Evolutionary conservation across 2,888 invertebrate genomes (phyloP), one percentile per base, ranked within the genome.

Genomic region (Seira sanloemensis): DNA sequence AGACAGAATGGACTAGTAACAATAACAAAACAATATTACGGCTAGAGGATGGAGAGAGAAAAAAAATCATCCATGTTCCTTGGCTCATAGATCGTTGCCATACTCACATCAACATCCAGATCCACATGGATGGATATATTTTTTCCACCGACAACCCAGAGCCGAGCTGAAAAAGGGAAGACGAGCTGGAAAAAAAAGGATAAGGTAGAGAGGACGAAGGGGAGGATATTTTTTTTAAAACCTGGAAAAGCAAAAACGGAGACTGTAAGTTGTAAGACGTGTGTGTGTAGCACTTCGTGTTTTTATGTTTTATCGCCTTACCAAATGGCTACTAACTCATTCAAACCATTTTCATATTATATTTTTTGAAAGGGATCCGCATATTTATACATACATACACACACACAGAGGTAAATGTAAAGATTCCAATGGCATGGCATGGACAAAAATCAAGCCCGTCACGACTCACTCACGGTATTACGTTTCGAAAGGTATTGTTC

Each of bases 261-360:
- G 12, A 76, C 26, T 37, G 37, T n/a, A n/a, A n/a, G n/a, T n/a
- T 37, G 4, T 37, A 4, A 37, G 37, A 37, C 37, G 12, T 37
- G n/a, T n/a, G 19, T 21, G 21, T 19, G 4, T 2, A 67, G 25
- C 58, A 24, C 26, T 23, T 50, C 19, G 66, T 26, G 1, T 12
- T 27, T 26, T 58, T 25, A 18, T 72, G 24, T 72, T 72, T 72
- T 72, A 72, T 54, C 54, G n/a, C 26, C 58, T 58, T 1, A n/a
- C n/a, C 23, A 25, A 72, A 72, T 46, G 71, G 58, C 24, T 25
- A 50, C 71, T 50, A 25, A 37, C 37, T 37, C 37, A 37, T 37
- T 4, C 37, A n/a, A n/a, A 37, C 37, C 5, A 12, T 12, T 37
- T 37, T 37, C 37, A 37, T 37, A 37, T 37, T 37, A 37, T 37